phyloP scores from a whole-genome alignment of 2,113 vertebrate genomes.

The Tonatia bakeri region DNA sequence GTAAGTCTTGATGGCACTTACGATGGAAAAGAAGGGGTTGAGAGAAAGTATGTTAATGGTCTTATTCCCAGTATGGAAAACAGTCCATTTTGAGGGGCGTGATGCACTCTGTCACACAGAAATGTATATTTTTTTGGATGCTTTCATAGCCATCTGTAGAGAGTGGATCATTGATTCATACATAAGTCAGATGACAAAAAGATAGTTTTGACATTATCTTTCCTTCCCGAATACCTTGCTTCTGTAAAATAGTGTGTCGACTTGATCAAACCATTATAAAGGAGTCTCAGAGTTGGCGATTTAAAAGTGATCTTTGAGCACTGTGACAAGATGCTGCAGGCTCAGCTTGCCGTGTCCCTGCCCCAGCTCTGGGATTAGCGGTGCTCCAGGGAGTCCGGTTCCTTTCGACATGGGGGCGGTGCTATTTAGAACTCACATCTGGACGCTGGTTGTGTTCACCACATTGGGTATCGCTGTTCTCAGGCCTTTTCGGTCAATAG shows the following conservation, averaged over 20 bases:
- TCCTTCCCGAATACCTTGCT: constrained; percentile 68
- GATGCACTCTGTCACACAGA: constrained; percentile 72
- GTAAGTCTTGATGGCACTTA: constrained; percentile 36
- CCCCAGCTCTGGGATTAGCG: neutral
- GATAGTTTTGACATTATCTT: constrained; percentile 71
- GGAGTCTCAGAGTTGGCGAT: neutral
- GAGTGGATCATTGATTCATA: constrained; percentile 77
- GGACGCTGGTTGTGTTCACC: neutral
- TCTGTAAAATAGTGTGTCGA: constrained; percentile 46
- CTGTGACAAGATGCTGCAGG: neutral
- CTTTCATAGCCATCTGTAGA: constrained; percentile 78
- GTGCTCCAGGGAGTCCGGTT: neutral
- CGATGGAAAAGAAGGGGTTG: constrained; percentile 54
- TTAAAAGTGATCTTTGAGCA: constrained; percentile 36
- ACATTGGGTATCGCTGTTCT: neutral
- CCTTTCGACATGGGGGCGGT: neutral
- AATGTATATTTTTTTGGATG: constrained; percentile 72
- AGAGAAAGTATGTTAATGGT: constrained; percentile 57
- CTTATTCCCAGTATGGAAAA: constrained; percentile 56
- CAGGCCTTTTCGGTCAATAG: neutral
- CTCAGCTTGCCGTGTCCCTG: neutral
- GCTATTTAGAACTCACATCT: neutral
- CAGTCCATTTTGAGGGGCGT: constrained; percentile 65
- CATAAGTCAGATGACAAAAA: constrained; percentile 75
- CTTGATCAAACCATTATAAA: constrained; percentile 56